phyloP scores from a whole-genome alignment of 2,113 vertebrate genomes.

The Sphaerodactylus townsendi region DNA sequence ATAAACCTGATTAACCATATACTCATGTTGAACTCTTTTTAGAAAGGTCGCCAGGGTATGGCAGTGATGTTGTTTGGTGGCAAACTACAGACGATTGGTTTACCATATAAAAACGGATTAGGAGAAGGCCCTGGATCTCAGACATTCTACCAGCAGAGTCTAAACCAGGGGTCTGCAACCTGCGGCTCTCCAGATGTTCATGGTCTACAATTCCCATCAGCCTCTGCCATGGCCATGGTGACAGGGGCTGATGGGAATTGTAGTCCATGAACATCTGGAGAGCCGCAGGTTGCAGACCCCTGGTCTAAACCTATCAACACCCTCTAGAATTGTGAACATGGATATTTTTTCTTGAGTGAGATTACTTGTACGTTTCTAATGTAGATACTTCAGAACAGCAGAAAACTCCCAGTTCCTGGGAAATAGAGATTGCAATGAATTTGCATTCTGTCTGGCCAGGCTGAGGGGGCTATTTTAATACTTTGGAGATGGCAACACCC shows the following conservation, averaged over 20 bases:
- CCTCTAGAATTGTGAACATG: background rate
- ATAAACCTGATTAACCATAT: background rate
- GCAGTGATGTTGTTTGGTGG: background rate
- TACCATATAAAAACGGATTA: background rate
- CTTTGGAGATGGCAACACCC: background rate
- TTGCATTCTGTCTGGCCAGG: background rate
- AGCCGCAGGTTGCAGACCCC: too few relatives aligned
- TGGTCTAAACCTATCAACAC: slow-evolving; percentile 24
- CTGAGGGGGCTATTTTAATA: background rate
- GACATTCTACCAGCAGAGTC: slow-evolving; percentile 19
- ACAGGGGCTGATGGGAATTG: too few relatives aligned
- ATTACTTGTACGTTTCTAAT: background rate
- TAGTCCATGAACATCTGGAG: too few relatives aligned
- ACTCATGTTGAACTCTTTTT: background rate
- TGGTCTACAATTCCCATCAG: too few relatives aligned
- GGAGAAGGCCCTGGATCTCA: background rate
- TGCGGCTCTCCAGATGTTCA: too few relatives aligned
- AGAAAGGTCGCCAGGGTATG: background rate
- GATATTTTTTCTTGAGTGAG: background rate
- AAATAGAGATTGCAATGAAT: background rate
- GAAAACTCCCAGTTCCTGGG: background rate
- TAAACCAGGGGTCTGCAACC: too few relatives aligned
- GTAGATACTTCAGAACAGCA: background rate
- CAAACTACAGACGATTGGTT: background rate
- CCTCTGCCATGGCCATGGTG: too few relatives aligned